Evolutionary conservation across 2,888 invertebrate genomes (phyloP), one percentile per base, ranked within the genome.

Genomic region (Dolomedes plantarius): DNA sequence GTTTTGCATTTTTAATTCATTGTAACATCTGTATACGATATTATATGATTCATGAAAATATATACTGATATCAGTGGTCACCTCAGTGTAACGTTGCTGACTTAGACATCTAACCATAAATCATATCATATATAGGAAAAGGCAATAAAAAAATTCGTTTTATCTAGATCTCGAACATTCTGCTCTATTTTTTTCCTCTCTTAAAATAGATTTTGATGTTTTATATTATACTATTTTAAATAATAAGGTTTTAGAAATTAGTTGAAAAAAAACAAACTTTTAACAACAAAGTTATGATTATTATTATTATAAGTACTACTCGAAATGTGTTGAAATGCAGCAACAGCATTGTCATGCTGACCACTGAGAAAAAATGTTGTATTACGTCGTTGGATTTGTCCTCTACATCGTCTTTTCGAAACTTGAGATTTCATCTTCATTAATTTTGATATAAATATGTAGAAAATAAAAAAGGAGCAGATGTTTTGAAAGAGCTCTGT

Each of bases 401-500:
- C 27, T 71, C 39, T 27, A 50, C 32, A 28, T 46, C n/a, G 50
- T 46, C 46, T 71, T 41, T 28, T 46, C n/a, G n/a, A 68, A 73
- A 73, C 62, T 64, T 68, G 71, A 41, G 68, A n/a, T 71, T 68
- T 46, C 78, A 68, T 73, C 77, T 78, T 85, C 73, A 78, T 85
- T 69, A 56, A 68, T 74, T 85, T 85, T 85, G 71, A 77, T 85
- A 85, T 85, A 68, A 28, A 39, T 46, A 56, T 78, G 73, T 73
- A 56, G 65, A 82, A 56, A 77, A 81, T 29, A 16, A 31, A n/a
- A n/a, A 41, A 76, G 32, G 11, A 32, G 72, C 50, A 65, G 36
- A 16, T 56, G 72, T 73, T 73, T 73, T 76, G 85, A 69, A 39
- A 78, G 77, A 78, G 78, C 77, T 85, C 77, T 85, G 85, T 85